These are phyloP conservation scores for Pygmarrhopalites habei DNA, from an alignment of 1,140 invertebrate species.

Conservation along the genomic window DNA sequence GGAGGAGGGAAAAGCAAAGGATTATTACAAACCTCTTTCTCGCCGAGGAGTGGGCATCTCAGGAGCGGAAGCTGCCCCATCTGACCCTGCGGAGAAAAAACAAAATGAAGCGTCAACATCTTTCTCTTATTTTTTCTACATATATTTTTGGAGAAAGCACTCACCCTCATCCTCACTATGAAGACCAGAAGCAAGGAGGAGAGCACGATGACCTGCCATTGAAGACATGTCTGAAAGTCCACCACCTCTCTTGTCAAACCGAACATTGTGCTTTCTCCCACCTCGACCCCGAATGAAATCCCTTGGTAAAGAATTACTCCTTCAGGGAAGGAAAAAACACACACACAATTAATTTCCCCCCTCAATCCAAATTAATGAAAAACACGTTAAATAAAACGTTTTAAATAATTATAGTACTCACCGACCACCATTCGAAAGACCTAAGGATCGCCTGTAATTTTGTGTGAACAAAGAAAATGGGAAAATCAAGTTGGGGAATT, in stretches of 20 bases:
- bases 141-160: slow-evolving; percentile 69
- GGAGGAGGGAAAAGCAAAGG: too few species aligned
- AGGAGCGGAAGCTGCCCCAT: too few species aligned
- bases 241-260: slow-evolving; percentile 45
- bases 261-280: slow-evolving; percentile 48
- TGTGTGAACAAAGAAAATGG: too few species aligned
- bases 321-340: too few species aligned
- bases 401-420: too few species aligned
- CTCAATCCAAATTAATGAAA: too few species aligned
- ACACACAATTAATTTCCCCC: too few species aligned
- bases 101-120: too few species aligned
- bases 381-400: too few species aligned
- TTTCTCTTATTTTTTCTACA: too few species aligned
- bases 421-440: slow-evolving; percentile 36
- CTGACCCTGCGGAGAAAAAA: too few species aligned
- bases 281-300: slow-evolving; percentile 65
- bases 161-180: slow-evolving; percentile 67
- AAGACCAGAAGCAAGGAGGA: slow-evolving; percentile 44
- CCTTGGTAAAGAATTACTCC: slow-evolving; percentile 41
- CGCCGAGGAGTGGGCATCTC: slow-evolving; percentile 54
- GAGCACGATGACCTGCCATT: slow-evolving; percentile 34
- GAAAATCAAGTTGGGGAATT: too few species aligned
- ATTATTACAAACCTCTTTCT: slow-evolving; percentile 51
- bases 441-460: slow-evolving; percentile 33
- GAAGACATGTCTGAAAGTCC: slow-evolving; percentile 27